These are phyloP conservation scores for Chloropsis cyanopogon DNA, from an alignment of 2,113 vertebrate genomes.

Conservation along the genomic window DNA sequence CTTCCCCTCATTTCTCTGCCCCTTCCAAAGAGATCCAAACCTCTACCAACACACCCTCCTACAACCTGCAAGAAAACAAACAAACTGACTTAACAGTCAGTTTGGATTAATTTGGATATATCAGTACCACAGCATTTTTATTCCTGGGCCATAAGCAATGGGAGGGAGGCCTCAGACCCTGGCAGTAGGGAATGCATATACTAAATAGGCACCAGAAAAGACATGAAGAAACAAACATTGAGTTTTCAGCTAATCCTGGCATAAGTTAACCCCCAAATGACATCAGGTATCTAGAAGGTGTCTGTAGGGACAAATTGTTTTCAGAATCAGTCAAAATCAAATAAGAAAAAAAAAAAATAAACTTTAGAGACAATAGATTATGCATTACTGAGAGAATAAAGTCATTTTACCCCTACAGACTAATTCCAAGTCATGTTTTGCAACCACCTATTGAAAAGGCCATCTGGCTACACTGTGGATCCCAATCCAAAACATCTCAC, in stretches of 20 bases:
- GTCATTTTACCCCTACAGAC: background rate
- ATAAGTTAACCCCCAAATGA: background rate
- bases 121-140: background rate
- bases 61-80: background rate
- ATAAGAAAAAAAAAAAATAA: background rate
- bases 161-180: background rate
- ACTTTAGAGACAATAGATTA: background rate
- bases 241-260: background rate
- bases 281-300: background rate
- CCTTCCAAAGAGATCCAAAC: background rate
- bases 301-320: background rate
- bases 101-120: background rate
- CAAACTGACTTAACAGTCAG: background rate
- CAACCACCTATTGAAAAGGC: background rate
- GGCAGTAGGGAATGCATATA: background rate
- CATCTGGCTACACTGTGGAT: background rate
- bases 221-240: background rate
- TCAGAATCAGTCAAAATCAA: background rate
- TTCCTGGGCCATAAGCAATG: background rate
- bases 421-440: background rate
- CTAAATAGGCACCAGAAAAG: background rate
- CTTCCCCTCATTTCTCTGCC: background rate
- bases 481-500: background rate
- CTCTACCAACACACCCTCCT: background rate
- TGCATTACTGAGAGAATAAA: background rate